Percentiles rank a stretch among this genome's conserved stretches.
Conservation (phyloP, 2,113 vertebrate genomes). For the Salvelinus alpinus region DNA sequence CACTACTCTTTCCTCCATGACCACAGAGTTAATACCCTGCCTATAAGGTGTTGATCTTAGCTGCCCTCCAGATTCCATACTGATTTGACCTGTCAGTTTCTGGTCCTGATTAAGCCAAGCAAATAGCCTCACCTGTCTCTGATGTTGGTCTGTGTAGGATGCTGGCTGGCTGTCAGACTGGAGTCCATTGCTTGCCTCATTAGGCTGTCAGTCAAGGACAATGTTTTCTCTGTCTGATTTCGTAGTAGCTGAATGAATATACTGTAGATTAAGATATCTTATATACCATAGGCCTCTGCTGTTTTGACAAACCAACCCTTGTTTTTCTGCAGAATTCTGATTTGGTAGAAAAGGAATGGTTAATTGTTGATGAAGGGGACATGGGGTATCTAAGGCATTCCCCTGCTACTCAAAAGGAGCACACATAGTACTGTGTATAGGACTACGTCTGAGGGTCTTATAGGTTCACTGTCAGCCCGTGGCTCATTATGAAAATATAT, state of each 20-base stretch:
- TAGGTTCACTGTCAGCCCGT: no score
- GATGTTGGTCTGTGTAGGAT: neutral
- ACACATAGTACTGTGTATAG: no score
- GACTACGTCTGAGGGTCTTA: neutral
- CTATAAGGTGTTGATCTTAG: slow-evolving; percentile 8
- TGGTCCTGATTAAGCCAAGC: slow-evolving; percentile 1
- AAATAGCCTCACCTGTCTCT: slow-evolving; percentile 17
- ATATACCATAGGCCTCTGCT: neutral
- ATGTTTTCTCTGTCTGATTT: neutral
- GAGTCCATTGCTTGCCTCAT: neutral
- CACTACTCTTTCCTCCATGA: neutral
- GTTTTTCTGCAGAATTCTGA: no score
- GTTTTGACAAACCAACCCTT: no score
- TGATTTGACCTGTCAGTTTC: neutral
- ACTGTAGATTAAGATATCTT: slow-evolving; percentile 20
- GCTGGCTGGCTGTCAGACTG: neutral
- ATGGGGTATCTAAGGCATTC: no score
- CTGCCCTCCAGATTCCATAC: slow-evolving; percentile 1
- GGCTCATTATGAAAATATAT: no score
- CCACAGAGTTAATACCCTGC: neutral
- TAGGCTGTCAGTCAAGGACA: slow-evolving; percentile 8
- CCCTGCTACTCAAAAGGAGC: no score
- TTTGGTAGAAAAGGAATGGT: no score
- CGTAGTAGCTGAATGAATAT: slow-evolving; percentile 2
- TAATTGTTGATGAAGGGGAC: no score